Conservation (phyloP, 1,140 invertebrate genomes). For the Cyclina sinensis region DNA sequence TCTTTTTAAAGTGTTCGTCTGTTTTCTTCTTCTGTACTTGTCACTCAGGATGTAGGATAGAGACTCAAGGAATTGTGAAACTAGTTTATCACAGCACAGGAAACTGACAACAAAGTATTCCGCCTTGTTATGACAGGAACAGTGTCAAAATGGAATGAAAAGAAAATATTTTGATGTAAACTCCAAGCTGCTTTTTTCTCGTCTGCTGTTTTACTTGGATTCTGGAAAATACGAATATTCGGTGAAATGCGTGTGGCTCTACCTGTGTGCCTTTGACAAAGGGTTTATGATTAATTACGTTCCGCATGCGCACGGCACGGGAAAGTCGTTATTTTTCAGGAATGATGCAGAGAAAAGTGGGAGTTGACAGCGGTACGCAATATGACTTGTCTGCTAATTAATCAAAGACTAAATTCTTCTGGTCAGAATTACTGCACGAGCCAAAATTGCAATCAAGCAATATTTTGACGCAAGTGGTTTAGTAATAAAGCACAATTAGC, state of each 20-base stretch:
- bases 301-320: not conserved
- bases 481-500: constrained; percentile 8
- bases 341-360: constrained; percentile 13
- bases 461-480: not conserved
- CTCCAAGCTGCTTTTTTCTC: constrained; percentile 44
- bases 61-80: not conserved
- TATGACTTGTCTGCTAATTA: constrained; percentile 31
- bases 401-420: constrained; percentile 48
- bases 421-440: constrained; percentile 37
- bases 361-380: constrained; percentile 31
- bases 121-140: constrained; percentile 57
- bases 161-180: constrained; percentile 68
- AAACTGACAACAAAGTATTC: constrained; percentile 51
- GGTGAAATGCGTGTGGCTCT: constrained; percentile 26
- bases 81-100: not conserved
- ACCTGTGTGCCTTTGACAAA: not conserved
- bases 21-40: constrained; percentile 41
- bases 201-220: not conserved
- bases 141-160: constrained; percentile 64
- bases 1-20: constrained; percentile 1
- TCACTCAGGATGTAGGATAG: not conserved
- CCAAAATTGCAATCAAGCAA: not conserved
- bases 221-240: constrained; percentile 5
- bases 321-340: constrained; percentile 27
- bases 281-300: constrained; percentile 48